Percentiles rank a stretch among this genome's conserved stretches.
Evolutionary conservation across 2,888 invertebrate genomes (phyloP).

Genomic region (Pachycephus smyrnensis): DNA sequence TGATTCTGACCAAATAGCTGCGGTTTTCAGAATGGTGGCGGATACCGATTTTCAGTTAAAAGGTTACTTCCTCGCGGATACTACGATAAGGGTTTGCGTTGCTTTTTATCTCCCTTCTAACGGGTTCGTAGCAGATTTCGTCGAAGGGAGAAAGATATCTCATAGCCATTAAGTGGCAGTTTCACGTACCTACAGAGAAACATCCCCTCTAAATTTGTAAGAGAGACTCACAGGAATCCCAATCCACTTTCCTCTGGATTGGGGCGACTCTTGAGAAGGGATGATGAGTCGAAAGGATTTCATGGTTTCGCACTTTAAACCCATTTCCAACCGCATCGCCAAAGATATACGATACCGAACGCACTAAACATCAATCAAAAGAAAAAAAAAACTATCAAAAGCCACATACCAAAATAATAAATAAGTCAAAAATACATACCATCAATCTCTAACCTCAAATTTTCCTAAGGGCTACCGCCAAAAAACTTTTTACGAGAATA

Average conservation of each 20-base stretch:
- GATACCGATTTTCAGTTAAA: background rate
- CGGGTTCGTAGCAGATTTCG: conserved; percentile 33
- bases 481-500: background rate
- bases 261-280: background rate
- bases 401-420: background rate
- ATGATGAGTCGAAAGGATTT: background rate
- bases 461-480: background rate
- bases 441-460: background rate
- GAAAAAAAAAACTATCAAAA: background rate
- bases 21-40: background rate
- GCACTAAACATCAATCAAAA: background rate
- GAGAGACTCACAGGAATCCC: conserved; percentile 20
- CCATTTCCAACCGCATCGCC: background rate
- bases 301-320: background rate
- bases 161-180: conserved; percentile 39
- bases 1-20: background rate
- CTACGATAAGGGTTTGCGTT: background rate
- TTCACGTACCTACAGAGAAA: conserved; percentile 28
- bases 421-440: background rate
- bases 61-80: background rate
- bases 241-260: background rate
- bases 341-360: background rate
- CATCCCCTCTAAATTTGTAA: conserved; percentile 38
- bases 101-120: conserved; percentile 26
- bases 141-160: conserved; percentile 30